Base-by-base conservation (phyloP, 2,113 vertebrate genomes). In the Romanogobio albipinnatus region DNA sequence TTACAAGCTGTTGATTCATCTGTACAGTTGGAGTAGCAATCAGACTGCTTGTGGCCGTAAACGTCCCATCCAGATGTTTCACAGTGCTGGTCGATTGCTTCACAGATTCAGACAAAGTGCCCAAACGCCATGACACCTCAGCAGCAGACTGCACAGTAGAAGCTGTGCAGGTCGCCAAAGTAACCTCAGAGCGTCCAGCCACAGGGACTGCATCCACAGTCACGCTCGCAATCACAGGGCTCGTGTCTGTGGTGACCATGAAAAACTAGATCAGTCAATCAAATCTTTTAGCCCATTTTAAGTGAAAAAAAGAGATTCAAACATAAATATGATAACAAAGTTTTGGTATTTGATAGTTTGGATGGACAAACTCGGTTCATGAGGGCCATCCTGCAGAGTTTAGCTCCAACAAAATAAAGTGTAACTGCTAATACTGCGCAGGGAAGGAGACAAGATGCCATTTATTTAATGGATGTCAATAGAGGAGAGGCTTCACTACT, bases 1-100 rank as follows among this genome's bases (percentile, higher is more conserved):
- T 29, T 10, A 79, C 75, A 49, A 43, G 13, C 51, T 78, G 49
- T 26, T 79, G 75, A 53, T 85, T 79, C 83, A 85, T 45, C 51
- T 51, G n/a, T 15, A 15, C 36, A 39, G 76, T 66, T 22, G 84
- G 84, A 4, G n/a, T 7, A n/a, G 39, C 83, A 17, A 49, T 56
- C 24, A 85, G 62, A 51, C n/a, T 76, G 61, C 39, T 85, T 53
- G 14, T 22, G 15, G 29, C 59, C 1, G 61, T 85, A 19, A 68
- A 66, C 14, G 22, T 70, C 47, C 61, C 75, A 10, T 85, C 47
- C 19, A 24, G 10, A 13, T 85, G 24, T 26, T 51, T 10, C 29
- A n/a, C 29, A 24, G 29, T 33, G 36, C 33, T 70, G 9, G 22
- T 53, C 11, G 19, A 14, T 9, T 8, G 1, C 19, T 24, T 70